Evolutionary conservation across 2,113 vertebrate genomes (phyloP).

Genomic region (Gracilinanus agilis): DNA sequence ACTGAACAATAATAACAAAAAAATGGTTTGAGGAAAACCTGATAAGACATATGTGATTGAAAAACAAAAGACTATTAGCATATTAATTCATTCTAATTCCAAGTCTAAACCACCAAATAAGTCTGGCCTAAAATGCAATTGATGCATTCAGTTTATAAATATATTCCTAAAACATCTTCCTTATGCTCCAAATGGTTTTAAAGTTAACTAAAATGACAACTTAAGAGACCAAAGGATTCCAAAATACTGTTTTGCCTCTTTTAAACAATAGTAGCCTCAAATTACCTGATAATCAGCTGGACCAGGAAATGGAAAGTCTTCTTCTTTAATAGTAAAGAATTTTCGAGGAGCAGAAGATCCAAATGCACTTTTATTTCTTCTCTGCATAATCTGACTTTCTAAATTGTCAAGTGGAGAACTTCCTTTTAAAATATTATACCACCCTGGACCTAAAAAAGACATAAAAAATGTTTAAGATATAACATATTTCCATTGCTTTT

Average conservation of each 20-base stretch:
- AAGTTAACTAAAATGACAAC: not conserved
- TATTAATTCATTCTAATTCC: not conserved
- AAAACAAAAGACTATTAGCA: not conserved
- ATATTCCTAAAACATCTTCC: not conserved
- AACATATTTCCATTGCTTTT: constrained; percentile 36
- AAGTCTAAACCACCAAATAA: not conserved
- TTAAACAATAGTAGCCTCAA: not conserved
- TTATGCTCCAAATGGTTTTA: not conserved
- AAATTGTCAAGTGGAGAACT: constrained; percentile 18
- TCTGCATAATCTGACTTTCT: not conserved
- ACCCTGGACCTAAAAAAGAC: constrained; percentile 80
- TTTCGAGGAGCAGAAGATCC: constrained; percentile 64
- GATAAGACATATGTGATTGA: not conserved
- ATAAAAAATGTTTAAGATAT: constrained; percentile 51
- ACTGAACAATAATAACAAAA: not conserved
- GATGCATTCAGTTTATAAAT: not conserved
- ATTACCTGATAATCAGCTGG: constrained; percentile 73
- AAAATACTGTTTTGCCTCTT: constrained; percentile 15
- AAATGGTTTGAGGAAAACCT: no score
- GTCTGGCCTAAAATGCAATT: not conserved
- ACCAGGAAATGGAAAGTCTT: constrained; percentile 53
- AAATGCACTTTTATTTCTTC: constrained; percentile 65
- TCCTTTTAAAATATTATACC: constrained; percentile 73
- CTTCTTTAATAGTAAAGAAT: constrained; percentile 38
- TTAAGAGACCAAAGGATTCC: not conserved